phyloP scores from a whole-genome alignment of 2,113 vertebrate species.

The Cettia cetti region DNA sequence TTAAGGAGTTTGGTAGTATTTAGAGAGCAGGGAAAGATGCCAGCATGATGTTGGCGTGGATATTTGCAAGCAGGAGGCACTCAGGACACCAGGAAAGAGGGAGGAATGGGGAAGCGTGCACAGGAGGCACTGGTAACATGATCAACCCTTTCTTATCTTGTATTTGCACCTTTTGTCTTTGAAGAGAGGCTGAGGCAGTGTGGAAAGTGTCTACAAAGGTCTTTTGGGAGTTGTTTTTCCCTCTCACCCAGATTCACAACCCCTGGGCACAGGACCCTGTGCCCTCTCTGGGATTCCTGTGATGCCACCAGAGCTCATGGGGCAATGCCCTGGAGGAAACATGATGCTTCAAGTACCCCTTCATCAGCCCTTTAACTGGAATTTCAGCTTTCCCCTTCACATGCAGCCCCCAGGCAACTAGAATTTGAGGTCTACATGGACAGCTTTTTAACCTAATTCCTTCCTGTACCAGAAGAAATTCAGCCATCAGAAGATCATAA shows the following conservation, averaged over 20 bases:
- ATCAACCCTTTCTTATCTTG: background rate
- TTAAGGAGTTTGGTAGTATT: background rate
- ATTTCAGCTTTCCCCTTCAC: background rate
- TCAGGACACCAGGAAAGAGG: background rate
- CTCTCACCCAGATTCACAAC: background rate
- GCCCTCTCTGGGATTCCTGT: background rate
- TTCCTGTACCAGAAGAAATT: background rate
- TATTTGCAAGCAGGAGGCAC: background rate
- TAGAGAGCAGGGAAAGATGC: background rate
- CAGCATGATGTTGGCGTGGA: fast-evolving
- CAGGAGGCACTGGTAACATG: background rate
- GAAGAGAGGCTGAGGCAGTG: background rate
- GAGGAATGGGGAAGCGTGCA: background rate
- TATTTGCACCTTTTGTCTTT: background rate
- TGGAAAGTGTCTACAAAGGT: background rate
- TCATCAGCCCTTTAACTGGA: background rate
- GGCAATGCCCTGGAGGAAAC: background rate
- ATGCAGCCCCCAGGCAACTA: background rate
- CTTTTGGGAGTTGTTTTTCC: background rate
- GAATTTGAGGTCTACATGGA: background rate
- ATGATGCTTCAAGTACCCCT: background rate
- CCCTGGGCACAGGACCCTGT: fast-evolving
- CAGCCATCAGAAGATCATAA: background rate
- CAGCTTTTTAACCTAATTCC: background rate
- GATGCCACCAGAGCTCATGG: background rate